phyloP scores from a whole-genome alignment of 2,888 invertebrate species.

The Vesta saturnalis region DNA sequence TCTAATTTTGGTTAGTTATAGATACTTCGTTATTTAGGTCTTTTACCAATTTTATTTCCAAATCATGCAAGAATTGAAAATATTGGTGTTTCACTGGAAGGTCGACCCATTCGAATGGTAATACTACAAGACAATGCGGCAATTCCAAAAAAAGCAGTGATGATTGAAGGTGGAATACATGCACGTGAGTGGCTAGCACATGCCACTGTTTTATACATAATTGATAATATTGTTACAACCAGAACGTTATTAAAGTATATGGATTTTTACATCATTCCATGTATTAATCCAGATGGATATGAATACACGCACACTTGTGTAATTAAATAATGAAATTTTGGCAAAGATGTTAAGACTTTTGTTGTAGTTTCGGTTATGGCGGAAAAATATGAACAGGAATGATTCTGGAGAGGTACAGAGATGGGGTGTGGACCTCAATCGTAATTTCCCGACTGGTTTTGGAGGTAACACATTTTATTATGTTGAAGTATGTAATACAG shows the following conservation, averaged over 20 bases:
- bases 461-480: constrained; percentile 39
- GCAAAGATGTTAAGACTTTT: background rate
- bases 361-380: constrained; percentile 24
- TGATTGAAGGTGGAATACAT: constrained; percentile 47
- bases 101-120: constrained; percentile 44
- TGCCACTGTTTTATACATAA: constrained; percentile 44
- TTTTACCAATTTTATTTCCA: constrained; percentile 31
- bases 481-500: background rate
- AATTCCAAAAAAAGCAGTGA: constrained; percentile 27
- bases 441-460: constrained; percentile 46
- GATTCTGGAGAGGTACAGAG: background rate
- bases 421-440: constrained; percentile 49
- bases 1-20: constrained; percentile 17
- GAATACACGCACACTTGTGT: constrained; percentile 45
- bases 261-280: constrained; percentile 48
- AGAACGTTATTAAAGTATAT: constrained; percentile 35
- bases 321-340: background rate
- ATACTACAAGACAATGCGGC: constrained; percentile 26
- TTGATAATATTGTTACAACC: constrained; percentile 38
- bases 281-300: constrained; percentile 49
- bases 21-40: constrained; percentile 39
- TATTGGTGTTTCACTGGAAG: constrained; percentile 41
- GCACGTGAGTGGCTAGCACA: constrained; percentile 47
- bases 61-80: constrained; percentile 37
- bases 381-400: constrained; percentile 45